Conservation (phyloP, 2,113 vertebrate species). For the Bolborhynchus lineola region DNA sequence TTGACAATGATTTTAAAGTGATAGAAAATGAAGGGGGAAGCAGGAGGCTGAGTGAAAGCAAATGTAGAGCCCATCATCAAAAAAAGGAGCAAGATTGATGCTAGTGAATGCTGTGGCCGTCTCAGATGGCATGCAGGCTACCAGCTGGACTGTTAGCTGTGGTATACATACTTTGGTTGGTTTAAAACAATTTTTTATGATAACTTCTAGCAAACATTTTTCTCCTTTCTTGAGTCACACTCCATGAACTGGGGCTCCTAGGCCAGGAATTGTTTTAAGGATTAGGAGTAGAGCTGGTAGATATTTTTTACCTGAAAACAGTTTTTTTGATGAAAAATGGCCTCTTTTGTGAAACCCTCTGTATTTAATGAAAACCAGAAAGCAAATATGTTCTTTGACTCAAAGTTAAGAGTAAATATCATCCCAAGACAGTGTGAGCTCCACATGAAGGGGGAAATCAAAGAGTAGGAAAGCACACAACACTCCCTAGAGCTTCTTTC, state of each 20-base stretch:
- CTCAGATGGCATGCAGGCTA: conserved; percentile 52
- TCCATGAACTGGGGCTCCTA: neutral
- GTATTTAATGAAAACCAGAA: conserved; percentile 65
- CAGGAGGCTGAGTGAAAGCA: conserved; percentile 47
- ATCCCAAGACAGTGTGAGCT: conserved; percentile 51
- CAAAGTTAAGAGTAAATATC: conserved; percentile 54
- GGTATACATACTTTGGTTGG: neutral
- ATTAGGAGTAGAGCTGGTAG: conserved; percentile 29
- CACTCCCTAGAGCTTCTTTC: conserved; percentile 52
- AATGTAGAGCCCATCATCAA: conserved; percentile 33
- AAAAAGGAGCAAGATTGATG: conserved; percentile 34
- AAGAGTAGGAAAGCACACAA: conserved; percentile 29
- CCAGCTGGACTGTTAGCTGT: conserved; percentile 29
- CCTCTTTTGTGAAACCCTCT: conserved; percentile 38
- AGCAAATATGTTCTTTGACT: conserved; percentile 55
- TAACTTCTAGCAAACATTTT: conserved; percentile 40
- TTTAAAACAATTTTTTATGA: neutral
- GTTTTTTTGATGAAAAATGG: conserved; percentile 59
- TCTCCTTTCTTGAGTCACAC: conserved; percentile 38
- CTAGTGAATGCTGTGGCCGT: neutral
- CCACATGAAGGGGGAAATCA: conserved; percentile 55
- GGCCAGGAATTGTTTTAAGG: conserved; percentile 26
- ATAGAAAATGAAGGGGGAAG: conserved; percentile 25
- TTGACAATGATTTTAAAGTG: conserved; percentile 6
- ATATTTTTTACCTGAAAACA: conserved; percentile 57